Percentiles rank a stretch among this genome's conserved stretches.
Evolutionary conservation across 1,140 invertebrate genomes (phyloP).

Genomic region (Philotrypesis tridentata): DNA sequence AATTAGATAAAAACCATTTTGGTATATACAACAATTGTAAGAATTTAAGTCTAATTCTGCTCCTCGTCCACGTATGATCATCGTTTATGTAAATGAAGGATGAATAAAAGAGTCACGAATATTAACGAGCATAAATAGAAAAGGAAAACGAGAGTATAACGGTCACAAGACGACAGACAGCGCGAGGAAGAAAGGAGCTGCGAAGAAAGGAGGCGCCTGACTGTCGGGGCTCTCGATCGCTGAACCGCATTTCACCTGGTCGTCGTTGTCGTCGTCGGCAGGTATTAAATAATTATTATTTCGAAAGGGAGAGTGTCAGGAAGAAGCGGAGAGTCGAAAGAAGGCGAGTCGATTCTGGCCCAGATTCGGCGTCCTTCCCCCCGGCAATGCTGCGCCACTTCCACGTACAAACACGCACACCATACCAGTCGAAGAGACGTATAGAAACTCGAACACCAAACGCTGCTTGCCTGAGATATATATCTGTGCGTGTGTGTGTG

Average conservation of each 20-base stretch:
- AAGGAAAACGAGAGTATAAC: constrained; percentile 19
- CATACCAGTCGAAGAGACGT: neutral
- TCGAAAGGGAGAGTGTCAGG: constrained; percentile 65
- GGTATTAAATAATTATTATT: constrained; percentile 70
- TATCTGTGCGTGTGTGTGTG: too few relatives aligned
- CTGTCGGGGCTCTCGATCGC: constrained; percentile 6
- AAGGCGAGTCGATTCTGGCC: constrained; percentile 53
- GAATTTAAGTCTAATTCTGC: neutral
- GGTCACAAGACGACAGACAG: neutral
- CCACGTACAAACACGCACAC: constrained; percentile 20
- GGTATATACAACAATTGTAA: neutral
- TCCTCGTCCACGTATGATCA: neutral
- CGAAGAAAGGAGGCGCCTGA: constrained; percentile 38
- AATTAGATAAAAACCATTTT: too few relatives aligned
- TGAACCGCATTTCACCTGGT: constrained; percentile 53
- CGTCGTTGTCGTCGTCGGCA: constrained; percentile 23
- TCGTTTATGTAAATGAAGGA: neutral
- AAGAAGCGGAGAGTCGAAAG: constrained; percentile 1
- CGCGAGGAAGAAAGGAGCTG: neutral
- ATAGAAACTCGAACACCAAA: constrained; percentile 16
- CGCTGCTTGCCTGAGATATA: neutral
- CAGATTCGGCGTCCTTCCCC: constrained; percentile 68
- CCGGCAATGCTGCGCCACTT: constrained; percentile 66
- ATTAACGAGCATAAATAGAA: constrained; percentile 8
- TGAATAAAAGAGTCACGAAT: neutral